Conservation (phyloP, 1,140 invertebrate species). For the Drosophila eugracilis region DNA sequence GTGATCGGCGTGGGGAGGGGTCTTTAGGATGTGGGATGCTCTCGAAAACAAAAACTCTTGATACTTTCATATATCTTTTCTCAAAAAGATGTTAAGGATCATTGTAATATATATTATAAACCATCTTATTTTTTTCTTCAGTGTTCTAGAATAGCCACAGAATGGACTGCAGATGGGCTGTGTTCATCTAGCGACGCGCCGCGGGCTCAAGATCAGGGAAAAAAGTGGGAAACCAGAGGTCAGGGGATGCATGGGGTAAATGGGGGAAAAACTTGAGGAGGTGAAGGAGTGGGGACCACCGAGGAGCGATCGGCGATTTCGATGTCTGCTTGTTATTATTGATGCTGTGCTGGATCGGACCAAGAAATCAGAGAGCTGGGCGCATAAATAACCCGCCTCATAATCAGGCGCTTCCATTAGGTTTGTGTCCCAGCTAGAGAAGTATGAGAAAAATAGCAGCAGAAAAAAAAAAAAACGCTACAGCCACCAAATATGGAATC, state of each 20-base stretch:
- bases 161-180: constrained; percentile 42
- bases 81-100: too few species aligned
- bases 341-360: constrained; percentile 60
- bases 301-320: constrained; percentile 61
- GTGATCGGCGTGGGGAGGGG: constrained; percentile 20
- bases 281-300: constrained; percentile 52
- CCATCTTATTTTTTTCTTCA: too few species aligned
- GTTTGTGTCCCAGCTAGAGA: constrained; percentile 58
- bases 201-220: constrained; percentile 39
- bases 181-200: constrained; percentile 35
- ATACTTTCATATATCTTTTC: too few species aligned
- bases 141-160: constrained; percentile 1
- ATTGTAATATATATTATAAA: too few species aligned
- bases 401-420: constrained; percentile 62
- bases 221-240: not conserved
- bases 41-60: constrained; percentile 1
- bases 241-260: too few species aligned
- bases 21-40: not conserved
- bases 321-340: constrained; percentile 74
- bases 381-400: constrained; percentile 68
- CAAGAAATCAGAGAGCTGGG: constrained; percentile 30
- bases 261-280: not conserved
- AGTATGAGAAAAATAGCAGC: constrained; percentile 2
- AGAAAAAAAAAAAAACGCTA: too few species aligned
- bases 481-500: constrained; percentile 68